phyloP scores from a whole-genome alignment of 1,140 invertebrate species.

The Neodiprion fabricii region DNA sequence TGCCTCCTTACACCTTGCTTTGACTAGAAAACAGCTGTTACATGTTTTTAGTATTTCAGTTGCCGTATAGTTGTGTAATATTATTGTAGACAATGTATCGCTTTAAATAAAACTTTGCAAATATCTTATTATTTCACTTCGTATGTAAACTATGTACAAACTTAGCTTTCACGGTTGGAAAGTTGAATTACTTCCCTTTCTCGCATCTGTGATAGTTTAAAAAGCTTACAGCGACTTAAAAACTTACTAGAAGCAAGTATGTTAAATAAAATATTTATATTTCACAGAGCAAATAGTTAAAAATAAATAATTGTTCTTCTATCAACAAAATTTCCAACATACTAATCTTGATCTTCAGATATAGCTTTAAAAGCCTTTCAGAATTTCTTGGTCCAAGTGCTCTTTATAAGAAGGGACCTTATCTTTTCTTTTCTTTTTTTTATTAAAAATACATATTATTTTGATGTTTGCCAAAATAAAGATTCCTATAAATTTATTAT shows the following conservation, averaged over 20 bases:
- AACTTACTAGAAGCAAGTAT: not conserved
- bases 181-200: not conserved
- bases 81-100: not conserved
- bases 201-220: not conserved
- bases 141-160: not conserved
- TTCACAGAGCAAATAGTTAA: not conserved
- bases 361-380: not conserved
- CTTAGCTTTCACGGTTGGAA: not conserved
- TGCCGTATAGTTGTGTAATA: constrained; percentile 24
- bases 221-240: not conserved
- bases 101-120: not conserved
- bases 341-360: not conserved
- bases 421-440: constrained; percentile 6
- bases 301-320: not conserved
- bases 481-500: not conserved
- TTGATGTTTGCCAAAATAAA: constrained; percentile 5
- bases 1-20: not conserved
- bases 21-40: constrained; percentile 20
- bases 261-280: not conserved
- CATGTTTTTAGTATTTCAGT: constrained; percentile 26
- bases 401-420: constrained; percentile 15
- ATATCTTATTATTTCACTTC: not conserved
- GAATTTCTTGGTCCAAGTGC: constrained; percentile 5
- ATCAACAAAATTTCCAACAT: not conserved
- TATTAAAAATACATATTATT: constrained; percentile 8